Evolutionary conservation across 2,888 invertebrate genomes (phyloP).

Genomic region (Silvanus unidentatus): DNA sequence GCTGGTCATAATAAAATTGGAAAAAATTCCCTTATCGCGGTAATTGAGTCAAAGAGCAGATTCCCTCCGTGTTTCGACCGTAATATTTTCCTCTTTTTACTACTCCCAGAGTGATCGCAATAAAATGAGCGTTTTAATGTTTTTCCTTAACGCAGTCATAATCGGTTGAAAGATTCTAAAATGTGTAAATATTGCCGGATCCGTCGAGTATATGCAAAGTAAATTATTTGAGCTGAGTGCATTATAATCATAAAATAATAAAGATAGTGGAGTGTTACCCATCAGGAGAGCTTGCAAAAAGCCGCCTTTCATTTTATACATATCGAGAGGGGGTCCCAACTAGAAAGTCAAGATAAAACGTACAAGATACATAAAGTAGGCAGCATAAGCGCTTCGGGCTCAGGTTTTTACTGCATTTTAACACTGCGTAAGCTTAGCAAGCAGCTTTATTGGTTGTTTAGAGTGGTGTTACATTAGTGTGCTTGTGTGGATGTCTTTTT

Average conservation of each 20-base stretch:
- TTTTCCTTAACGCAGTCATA: too few relatives aligned
- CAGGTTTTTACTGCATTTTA: slow-evolving; percentile 45
- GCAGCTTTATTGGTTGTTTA: slow-evolving; percentile 43
- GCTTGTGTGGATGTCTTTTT: not conserved
- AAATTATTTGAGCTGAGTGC: slow-evolving; percentile 33
- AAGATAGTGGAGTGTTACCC: slow-evolving; percentile 35
- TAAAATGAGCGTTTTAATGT: too few relatives aligned
- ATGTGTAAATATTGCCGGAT: slow-evolving; percentile 10
- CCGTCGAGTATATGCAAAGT: slow-evolving; percentile 9
- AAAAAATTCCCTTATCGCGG: too few relatives aligned
- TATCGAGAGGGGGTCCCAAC: not conserved
- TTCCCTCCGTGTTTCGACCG: slow-evolving; percentile 1
- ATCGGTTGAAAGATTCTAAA: slow-evolving; percentile 14
- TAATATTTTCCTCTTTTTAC: too few relatives aligned
- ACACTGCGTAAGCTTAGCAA: slow-evolving; percentile 43
- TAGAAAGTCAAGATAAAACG: slow-evolving; percentile 29
- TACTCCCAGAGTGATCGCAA: too few relatives aligned
- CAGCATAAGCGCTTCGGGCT: slow-evolving; percentile 35
- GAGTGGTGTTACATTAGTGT: slow-evolving; percentile 36
- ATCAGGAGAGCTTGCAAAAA: not conserved
- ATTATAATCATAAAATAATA: slow-evolving; percentile 42
- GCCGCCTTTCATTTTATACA: not conserved
- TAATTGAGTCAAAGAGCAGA: slow-evolving; percentile 5
- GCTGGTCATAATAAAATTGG: too few relatives aligned
- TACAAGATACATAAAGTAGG: slow-evolving; percentile 34